Evolutionary conservation across 2,113 vertebrate species (phyloP), one percentile per base, ranked within the genome.

Genomic region (Trochalopteron elliotii): DNA sequence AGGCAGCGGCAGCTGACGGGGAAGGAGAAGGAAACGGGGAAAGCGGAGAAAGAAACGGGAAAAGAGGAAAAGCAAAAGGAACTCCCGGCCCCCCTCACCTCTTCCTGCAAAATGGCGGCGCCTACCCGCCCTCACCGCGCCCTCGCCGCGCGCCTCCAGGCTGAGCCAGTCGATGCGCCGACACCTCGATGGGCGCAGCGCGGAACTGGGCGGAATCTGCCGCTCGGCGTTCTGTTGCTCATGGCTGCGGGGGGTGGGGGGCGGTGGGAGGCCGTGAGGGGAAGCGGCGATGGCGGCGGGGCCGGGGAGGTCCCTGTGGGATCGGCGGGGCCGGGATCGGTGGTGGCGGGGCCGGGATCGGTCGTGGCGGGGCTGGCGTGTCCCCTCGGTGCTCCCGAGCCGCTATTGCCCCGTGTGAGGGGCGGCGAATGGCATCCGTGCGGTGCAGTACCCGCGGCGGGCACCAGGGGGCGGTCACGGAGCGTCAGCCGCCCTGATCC

Each of bases 31-130:
- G 2, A 17, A 20, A 3, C 8, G 2, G 2, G 40, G 37, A 35
- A 53, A 1, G 2, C 12, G 5, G 17, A 28, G 15, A 39, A 56
- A 2, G 3, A 20, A 70, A 1, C 4, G 2, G 25, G 10, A 27
- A 53, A 28, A n/a, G 13, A 56, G 20, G 5, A 27, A 27, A n/a
- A 1, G 1, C 2, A 15, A 27, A n/a, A 20, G 11, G 7, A 57
- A 4, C 6, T 37, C 10, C 25, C 44, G 6, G 23, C 25, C 0
- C 12, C 52, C 0, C 85, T 71, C 78, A 33, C 70, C 89, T 78
- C 91, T 90, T 92, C 95, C 94, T 90, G 70, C 94, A 95, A 90
- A n/a, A n/a, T n/a, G n/a, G n/a, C n/a, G n/a, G n/a, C n/a, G n/a
- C n/a, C n/a, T n/a, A n/a, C n/a, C n/a, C n/a, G n/a, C n/a, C n/a